These are phyloP conservation scores for Ptilonorhynchus violaceus DNA, from an alignment of 2,113 vertebrate species.

Conservation along the genomic window DNA sequence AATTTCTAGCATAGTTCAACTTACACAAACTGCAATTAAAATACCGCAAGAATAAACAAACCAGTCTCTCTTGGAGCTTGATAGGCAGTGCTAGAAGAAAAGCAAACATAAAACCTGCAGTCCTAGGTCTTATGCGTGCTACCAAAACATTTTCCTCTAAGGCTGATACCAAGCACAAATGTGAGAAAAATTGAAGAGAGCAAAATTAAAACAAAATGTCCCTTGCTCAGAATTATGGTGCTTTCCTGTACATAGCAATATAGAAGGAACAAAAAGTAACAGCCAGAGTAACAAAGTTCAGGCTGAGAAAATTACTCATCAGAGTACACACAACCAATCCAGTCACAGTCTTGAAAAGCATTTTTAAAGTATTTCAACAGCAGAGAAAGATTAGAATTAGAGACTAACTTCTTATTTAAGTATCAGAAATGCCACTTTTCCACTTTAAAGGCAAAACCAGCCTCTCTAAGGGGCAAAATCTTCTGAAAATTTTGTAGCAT, in stretches of 20 bases:
- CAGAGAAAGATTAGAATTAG: neutral
- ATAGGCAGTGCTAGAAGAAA: slow-evolving; percentile 19
- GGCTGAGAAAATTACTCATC: neutral
- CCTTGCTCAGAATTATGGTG: neutral
- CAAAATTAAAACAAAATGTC: neutral
- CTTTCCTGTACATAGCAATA: neutral
- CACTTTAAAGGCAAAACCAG: neutral
- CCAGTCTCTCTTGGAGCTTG: neutral
- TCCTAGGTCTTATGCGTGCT: neutral
- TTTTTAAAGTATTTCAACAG: neutral
- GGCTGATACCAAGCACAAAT: neutral
- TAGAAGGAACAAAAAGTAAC: neutral
- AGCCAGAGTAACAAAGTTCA: neutral
- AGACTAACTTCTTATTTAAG: neutral
- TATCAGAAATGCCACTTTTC: neutral
- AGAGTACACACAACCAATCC: neutral
- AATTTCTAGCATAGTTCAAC: slow-evolving; percentile 42
- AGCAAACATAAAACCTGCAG: slow-evolving; percentile 8
- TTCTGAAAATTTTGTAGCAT: neutral
- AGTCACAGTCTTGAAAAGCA: neutral
- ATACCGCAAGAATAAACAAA: slow-evolving; percentile 58
- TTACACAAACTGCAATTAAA: slow-evolving; percentile 58
- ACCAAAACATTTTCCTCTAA: neutral
- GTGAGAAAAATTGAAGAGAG: neutral
- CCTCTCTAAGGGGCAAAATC: neutral